Evolutionary conservation across 2,888 invertebrate species (phyloP).

Genomic region (Patella pellucida): DNA sequence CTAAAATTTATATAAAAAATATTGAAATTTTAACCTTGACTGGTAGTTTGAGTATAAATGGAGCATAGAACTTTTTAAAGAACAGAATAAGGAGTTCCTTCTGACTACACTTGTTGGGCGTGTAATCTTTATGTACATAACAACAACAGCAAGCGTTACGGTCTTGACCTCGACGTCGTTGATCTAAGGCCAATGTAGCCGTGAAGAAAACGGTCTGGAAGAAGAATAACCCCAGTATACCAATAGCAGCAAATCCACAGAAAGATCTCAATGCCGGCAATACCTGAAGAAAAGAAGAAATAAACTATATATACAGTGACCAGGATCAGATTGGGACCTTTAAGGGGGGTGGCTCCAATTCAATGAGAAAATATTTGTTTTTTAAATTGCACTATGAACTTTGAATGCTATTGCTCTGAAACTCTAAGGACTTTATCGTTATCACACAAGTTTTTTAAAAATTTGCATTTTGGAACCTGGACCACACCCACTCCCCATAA

Average conservation of each 20-base stretch:
- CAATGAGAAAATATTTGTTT: too few species aligned
- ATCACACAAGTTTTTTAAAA: too few species aligned
- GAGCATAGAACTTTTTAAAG: slow-evolving; percentile 77
- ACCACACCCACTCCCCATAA: too few species aligned
- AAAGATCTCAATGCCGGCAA: slow-evolving; percentile 85
- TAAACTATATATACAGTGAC: not conserved
- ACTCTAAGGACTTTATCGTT: too few species aligned
- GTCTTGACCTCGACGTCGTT: slow-evolving; percentile 67
- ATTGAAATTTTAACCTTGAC: slow-evolving; percentile 75
- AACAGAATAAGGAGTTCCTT: slow-evolving; percentile 75
- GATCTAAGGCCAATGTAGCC: slow-evolving; percentile 82
- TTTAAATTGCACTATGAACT: too few species aligned
- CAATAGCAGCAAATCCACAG: slow-evolving; percentile 84
- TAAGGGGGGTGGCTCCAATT: too few species aligned
- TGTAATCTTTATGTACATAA: slow-evolving; percentile 76
- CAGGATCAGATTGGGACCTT: too few species aligned
- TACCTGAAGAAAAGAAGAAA: slow-evolving; percentile 73
- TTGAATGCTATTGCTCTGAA: too few species aligned
- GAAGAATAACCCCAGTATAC: slow-evolving; percentile 81
- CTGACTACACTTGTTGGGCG: slow-evolving; percentile 75
- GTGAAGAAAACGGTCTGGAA: slow-evolving; percentile 83
- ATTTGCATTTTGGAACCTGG: too few species aligned
- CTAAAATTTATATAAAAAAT: not conserved
- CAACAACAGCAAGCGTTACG: slow-evolving; percentile 73
- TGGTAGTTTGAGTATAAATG: slow-evolving; percentile 77